These are phyloP conservation scores for Harpagifer antarcticus DNA, from an alignment of 2,797 vertebrate genomes.

Conservation along the genomic window DNA sequence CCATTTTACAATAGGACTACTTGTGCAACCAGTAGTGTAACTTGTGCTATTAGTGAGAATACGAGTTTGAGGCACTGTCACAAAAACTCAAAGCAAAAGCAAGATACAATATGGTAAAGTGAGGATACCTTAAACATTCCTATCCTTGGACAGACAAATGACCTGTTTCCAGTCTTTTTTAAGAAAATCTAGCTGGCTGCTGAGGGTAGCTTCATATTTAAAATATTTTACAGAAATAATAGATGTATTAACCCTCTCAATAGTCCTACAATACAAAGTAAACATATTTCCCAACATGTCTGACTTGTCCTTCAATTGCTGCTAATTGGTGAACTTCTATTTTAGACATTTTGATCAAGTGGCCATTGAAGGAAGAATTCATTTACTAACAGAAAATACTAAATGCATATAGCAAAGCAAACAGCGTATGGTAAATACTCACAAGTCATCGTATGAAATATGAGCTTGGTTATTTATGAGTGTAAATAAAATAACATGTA, in stretches of 20 bases:
- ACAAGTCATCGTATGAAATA: neutral
- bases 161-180: neutral
- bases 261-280: neutral
- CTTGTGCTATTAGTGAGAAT: neutral
- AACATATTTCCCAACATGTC: neutral
- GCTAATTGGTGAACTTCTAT: neutral
- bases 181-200: neutral
- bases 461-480: neutral
- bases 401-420: slow-evolving; percentile 7
- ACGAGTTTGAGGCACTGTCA: neutral
- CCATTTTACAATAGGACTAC: too few relatives aligned
- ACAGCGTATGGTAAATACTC: slow-evolving; percentile 1
- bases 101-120: too few relatives aligned
- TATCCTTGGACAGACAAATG: neutral
- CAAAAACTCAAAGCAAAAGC: too few relatives aligned
- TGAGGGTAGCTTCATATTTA: neutral
- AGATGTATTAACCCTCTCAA: neutral
- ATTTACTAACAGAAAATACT: too few relatives aligned
- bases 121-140: too few relatives aligned
- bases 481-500: slow-evolving; percentile 18
- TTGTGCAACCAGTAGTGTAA: too few relatives aligned
- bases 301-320: neutral
- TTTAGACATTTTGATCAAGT: neutral
- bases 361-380: neutral
- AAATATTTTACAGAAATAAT: neutral